Percentiles rank a stretch among this genome's conserved stretches.
Evolutionary conservation across 2,888 invertebrate genomes (phyloP).

Genomic region (Mylabris sibirica): DNA sequence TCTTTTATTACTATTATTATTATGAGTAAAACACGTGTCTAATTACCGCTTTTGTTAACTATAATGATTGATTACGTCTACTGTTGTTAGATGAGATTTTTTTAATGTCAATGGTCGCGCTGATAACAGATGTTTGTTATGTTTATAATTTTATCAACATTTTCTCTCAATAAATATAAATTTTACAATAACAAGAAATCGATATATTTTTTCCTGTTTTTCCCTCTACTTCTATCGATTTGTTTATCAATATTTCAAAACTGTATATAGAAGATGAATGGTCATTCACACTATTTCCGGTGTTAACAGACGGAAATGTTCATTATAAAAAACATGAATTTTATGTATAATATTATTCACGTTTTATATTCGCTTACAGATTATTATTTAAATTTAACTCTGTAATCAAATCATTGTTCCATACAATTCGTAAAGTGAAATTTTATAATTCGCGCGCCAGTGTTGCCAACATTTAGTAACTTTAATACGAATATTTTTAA

Average conservation of each 20-base stretch:
- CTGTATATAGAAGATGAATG: background rate
- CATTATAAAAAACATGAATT: background rate
- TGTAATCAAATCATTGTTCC: too few species aligned
- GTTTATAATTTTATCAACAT: background rate
- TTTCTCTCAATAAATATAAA: background rate
- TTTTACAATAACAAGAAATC: background rate
- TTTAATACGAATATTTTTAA: background rate
- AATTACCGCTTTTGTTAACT: background rate
- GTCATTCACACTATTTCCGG: constrained; percentile 9
- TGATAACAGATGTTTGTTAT: constrained; percentile 1
- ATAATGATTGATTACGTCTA: background rate
- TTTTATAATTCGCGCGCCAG: background rate
- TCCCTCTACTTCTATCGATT: background rate
- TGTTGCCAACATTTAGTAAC: background rate
- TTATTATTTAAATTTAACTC: too few species aligned
- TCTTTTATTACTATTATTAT: background rate
- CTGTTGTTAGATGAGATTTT: background rate
- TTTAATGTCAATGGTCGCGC: constrained; percentile 1
- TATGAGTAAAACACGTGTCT: background rate
- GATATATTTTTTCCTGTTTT: background rate
- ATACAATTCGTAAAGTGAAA: background rate
- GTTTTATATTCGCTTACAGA: background rate
- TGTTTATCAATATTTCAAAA: constrained; percentile 5
- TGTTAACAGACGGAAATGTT: constrained; percentile 2
- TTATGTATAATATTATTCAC: background rate